Evolutionary conservation across 2,888 invertebrate genomes (phyloP).

Genomic region (Crioceris asparagi): DNA sequence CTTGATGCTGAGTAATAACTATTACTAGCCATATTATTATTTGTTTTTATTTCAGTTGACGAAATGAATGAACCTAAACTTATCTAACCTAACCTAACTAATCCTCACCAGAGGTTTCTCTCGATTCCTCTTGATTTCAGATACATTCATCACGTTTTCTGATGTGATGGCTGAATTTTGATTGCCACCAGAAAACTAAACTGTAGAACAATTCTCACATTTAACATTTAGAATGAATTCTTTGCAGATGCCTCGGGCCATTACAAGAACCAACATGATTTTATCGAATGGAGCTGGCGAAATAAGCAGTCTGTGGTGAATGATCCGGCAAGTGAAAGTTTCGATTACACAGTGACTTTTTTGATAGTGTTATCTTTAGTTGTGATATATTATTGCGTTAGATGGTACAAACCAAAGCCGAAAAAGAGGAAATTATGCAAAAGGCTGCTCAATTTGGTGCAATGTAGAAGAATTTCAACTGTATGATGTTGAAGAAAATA

Average conservation of each 20-base stretch:
- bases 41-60: too few relatives aligned
- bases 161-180: too few relatives aligned
- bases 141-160: too few relatives aligned
- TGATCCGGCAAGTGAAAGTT: slow-evolving; percentile 17
- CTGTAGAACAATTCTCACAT: slow-evolving; percentile 16
- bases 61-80: too few relatives aligned
- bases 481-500: too few relatives aligned
- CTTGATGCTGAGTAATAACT: too few relatives aligned
- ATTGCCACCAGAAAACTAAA: too few relatives aligned
- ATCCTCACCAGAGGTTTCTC: too few relatives aligned
- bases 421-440: slow-evolving; percentile 37
- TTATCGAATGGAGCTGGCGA: slow-evolving; percentile 43
- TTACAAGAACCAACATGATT: slow-evolving; percentile 43
- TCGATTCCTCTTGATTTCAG: too few relatives aligned
- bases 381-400: slow-evolving; percentile 32
- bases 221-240: slow-evolving; percentile 29
- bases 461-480: slow-evolving; percentile 29
- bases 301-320: slow-evolving; percentile 35
- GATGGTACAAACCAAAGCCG: slow-evolving; percentile 36
- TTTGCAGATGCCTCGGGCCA: slow-evolving; percentile 39
- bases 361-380: slow-evolving; percentile 32
- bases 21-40: too few relatives aligned
- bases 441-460: slow-evolving; percentile 29
- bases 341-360: slow-evolving; percentile 32
- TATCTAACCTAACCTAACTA: too few relatives aligned